Conservation (phyloP, 2,113 vertebrate species). For the Amia ocellicauda region DNA sequence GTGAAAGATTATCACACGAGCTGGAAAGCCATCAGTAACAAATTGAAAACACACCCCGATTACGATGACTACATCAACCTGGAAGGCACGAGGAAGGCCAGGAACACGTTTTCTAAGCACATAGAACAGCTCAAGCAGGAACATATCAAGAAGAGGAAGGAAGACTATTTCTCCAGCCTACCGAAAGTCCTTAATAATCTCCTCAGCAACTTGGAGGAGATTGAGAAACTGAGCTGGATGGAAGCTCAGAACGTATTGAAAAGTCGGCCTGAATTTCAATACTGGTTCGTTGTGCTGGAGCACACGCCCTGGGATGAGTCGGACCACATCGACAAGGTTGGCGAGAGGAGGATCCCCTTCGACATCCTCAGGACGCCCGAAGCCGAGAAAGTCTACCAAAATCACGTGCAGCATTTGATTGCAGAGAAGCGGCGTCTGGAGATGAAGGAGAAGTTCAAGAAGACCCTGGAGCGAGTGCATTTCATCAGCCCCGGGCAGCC, state of each 20-base stretch:
- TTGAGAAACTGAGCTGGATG: conserved; percentile 86
- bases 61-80: conserved; percentile 92
- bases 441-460: conserved; percentile 98
- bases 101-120: conserved; percentile 89
- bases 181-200: conserved; percentile 91
- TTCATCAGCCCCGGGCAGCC: conserved; percentile 93
- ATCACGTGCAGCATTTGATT: conserved; percentile 91
- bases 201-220: conserved; percentile 87
- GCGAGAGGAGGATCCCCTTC: conserved; percentile 92
- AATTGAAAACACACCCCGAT: conserved; percentile 88
- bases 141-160: conserved; percentile 89
- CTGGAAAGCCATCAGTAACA: conserved; percentile 90
- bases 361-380: conserved; percentile 86
- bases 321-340: conserved; percentile 90
- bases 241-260: conserved; percentile 88
- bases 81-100: conserved; percentile 91
- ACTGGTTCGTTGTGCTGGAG: conserved; percentile 90
- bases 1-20: conserved; percentile 94
- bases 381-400: conserved; percentile 89
- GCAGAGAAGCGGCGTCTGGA: conserved; percentile 89
- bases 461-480: conserved; percentile 91
- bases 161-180: conserved; percentile 91
- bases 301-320: conserved; percentile 94
- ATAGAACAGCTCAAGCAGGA: conserved; percentile 94
- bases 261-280: conserved; percentile 85